Evolutionary conservation across 2,888 invertebrate genomes (phyloP).

Genomic region (Andrena marginata): DNA sequence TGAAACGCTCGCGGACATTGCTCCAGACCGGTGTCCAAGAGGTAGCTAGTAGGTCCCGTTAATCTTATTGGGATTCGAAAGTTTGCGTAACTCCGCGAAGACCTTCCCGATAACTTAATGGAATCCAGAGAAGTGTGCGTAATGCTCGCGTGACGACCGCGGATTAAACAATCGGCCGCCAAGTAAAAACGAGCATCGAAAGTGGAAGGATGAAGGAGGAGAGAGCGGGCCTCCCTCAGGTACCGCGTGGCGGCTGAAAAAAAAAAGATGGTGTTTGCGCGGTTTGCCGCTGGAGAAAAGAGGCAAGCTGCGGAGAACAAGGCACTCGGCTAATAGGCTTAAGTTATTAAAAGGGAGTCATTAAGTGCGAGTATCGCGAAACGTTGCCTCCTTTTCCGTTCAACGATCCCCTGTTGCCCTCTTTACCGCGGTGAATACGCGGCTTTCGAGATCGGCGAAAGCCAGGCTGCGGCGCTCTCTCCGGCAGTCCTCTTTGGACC

Average conservation of each 20-base stretch:
- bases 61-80: too few relatives aligned
- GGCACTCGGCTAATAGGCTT: conserved; percentile 75
- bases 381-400: conserved; percentile 65
- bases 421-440: conserved; percentile 26
- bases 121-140: conserved; percentile 1
- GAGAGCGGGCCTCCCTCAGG: conserved; percentile 32
- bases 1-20: too few relatives aligned
- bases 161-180: conserved; percentile 36
- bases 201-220: not conserved
- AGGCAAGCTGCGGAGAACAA: conserved; percentile 25
- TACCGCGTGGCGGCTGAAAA: conserved; percentile 19
- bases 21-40: too few relatives aligned
- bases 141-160: conserved; percentile 32
- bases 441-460: conserved; percentile 12
- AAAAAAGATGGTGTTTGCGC: conserved; percentile 52
- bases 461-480: not conserved
- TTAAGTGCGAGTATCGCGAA: conserved; percentile 72
- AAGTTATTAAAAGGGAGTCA: conserved; percentile 76
- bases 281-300: conserved; percentile 29
- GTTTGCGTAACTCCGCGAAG: not conserved
- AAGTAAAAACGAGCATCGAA: conserved; percentile 33
- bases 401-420: conserved; percentile 8
- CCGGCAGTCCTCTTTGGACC: not conserved
- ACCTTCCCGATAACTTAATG: conserved; percentile 8
- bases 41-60: too few relatives aligned